phyloP scores from a whole-genome alignment of 1,140 invertebrate species.

The Sitodiplosis mosellana region DNA sequence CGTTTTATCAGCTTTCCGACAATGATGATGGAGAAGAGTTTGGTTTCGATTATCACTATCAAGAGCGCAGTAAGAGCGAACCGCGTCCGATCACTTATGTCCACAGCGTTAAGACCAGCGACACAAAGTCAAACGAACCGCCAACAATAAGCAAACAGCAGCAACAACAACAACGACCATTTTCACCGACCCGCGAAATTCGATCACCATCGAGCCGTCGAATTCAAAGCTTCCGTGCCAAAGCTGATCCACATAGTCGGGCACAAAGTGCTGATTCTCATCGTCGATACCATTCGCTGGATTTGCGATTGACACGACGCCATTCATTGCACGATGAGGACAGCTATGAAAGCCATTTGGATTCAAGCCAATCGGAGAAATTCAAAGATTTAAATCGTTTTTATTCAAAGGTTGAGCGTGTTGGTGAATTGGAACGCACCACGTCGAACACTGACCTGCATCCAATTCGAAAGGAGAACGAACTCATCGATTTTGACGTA shows the following conservation, averaged over 20 bases:
- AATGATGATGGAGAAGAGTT: slow-evolving; percentile 10
- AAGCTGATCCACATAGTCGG: slow-evolving; percentile 24
- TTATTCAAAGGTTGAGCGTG: slow-evolving; percentile 68
- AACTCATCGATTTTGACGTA: slow-evolving; percentile 69
- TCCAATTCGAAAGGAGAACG: slow-evolving; percentile 47
- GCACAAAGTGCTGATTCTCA: slow-evolving; percentile 42
- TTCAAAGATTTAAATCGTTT: slow-evolving; percentile 75
- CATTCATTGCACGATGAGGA: background rate
- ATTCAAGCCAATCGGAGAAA: slow-evolving; percentile 43
- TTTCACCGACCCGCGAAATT: slow-evolving; percentile 32
- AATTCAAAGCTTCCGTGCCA: slow-evolving; percentile 29
- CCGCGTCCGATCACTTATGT: background rate
- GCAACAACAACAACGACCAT: slow-evolving; percentile 25
- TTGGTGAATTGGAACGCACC: slow-evolving; percentile 60
- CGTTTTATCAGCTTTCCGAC: slow-evolving; percentile 11
- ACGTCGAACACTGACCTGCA: slow-evolving; percentile 49
- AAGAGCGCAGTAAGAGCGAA: slow-evolving; percentile 10
- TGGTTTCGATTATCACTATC: slow-evolving; percentile 20
- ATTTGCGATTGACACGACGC: background rate
- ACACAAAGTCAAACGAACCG: background rate
- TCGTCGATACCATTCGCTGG: slow-evolving; percentile 16
- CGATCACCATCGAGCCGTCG: slow-evolving; percentile 44
- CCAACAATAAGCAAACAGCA: slow-evolving; percentile 15
- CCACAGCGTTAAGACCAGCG: background rate
- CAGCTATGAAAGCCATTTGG: slow-evolving; percentile 8